Evolutionary conservation across 2,888 invertebrate species (phyloP).

Genomic region (Digitonthophagus gazella): DNA sequence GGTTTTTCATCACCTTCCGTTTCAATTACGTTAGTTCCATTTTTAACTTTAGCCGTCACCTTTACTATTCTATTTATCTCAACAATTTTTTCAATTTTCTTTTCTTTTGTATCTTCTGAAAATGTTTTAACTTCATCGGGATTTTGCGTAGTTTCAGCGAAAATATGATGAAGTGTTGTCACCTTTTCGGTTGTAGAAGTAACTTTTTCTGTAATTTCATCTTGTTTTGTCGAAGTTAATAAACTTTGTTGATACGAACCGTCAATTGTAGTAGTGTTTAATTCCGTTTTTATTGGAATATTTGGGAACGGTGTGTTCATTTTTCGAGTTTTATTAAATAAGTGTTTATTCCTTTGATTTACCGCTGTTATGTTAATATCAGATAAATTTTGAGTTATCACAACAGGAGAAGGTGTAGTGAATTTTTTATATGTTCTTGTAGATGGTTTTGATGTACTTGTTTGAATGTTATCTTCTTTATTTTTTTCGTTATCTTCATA

Average conservation of each 20-base stretch:
- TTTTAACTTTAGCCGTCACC: slow-evolving; percentile 64
- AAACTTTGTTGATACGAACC: slow-evolving; percentile 6
- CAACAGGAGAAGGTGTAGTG: slow-evolving; percentile 15
- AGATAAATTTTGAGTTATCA: slow-evolving; percentile 32
- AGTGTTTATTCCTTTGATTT: slow-evolving; percentile 56
- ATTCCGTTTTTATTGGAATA: slow-evolving; percentile 17
- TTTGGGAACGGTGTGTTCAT: slow-evolving; percentile 41
- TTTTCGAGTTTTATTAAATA: slow-evolving; percentile 51
- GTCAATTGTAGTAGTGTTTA: slow-evolving; percentile 7
- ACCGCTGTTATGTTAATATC: slow-evolving; percentile 54
- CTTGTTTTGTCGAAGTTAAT: slow-evolving; percentile 6
- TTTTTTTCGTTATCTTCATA: slow-evolving; percentile 31
- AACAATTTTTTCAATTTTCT: slow-evolving; percentile 59
- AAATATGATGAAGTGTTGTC: slow-evolving; percentile 54
- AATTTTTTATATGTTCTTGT: slow-evolving; percentile 23
- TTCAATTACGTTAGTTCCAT: slow-evolving; percentile 58
- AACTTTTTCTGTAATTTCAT: slow-evolving; percentile 22
- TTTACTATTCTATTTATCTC: slow-evolving; percentile 70
- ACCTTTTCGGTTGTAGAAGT: slow-evolving; percentile 38
- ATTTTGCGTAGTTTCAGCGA: slow-evolving; percentile 49
- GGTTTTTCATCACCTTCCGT: slow-evolving; percentile 54
- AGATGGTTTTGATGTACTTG: slow-evolving; percentile 27
- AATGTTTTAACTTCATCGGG: slow-evolving; percentile 30
- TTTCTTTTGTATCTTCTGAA: slow-evolving; percentile 42
- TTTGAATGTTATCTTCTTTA: slow-evolving; percentile 25